phyloP scores from a whole-genome alignment of 2,888 invertebrate species.

The Thumatha senex region DNA sequence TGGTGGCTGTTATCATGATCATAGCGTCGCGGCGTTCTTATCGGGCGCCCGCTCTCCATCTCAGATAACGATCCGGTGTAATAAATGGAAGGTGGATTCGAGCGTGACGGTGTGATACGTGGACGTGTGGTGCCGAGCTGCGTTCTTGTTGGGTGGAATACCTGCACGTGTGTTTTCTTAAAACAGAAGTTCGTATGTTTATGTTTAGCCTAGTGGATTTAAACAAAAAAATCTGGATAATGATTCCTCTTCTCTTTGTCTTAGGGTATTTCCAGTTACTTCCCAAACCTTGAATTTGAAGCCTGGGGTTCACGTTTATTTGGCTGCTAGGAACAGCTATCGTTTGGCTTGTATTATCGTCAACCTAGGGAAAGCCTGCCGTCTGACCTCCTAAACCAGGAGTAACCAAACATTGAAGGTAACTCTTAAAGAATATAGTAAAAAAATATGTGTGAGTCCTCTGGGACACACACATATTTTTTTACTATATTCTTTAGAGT shows the following conservation, averaged over 20 bases:
- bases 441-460: too few species aligned
- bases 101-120: constrained; percentile 62
- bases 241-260: background rate
- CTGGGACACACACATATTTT: too few species aligned
- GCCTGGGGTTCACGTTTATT: too few species aligned
- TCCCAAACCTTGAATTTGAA: too few species aligned
- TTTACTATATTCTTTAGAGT: too few species aligned
- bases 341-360: background rate
- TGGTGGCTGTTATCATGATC: constrained; percentile 49
- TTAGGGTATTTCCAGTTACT: too few species aligned
- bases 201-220: background rate
- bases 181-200: background rate
- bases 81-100: constrained; percentile 63
- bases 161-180: constrained; percentile 18
- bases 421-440: too few species aligned
- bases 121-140: constrained; percentile 36
- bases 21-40: constrained; percentile 49
- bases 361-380: too few species aligned
- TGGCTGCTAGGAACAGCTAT: too few species aligned
- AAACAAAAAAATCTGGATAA: too few species aligned
- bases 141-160: constrained; percentile 20
- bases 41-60: constrained; percentile 54
- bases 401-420: too few species aligned
- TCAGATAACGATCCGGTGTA: constrained; percentile 59
- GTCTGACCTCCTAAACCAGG: too few species aligned